Evolutionary conservation across 2,888 invertebrate genomes (phyloP).

Genomic region (Steromphala cineraria): DNA sequence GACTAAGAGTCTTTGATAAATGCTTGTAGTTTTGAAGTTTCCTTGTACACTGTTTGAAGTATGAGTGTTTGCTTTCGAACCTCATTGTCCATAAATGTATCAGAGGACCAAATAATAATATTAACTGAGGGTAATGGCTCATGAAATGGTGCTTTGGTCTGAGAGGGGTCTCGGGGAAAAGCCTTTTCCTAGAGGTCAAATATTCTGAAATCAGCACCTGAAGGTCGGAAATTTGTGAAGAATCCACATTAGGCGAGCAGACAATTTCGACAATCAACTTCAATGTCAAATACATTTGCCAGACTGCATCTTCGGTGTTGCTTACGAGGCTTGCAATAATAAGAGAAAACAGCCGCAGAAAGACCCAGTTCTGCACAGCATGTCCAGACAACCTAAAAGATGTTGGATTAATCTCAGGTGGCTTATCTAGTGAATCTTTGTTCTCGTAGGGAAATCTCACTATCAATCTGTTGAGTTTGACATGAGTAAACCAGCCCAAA

Average conservation of each 20-base stretch:
- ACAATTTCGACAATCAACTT: slow-evolving; percentile 29
- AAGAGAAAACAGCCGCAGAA: slow-evolving; percentile 28
- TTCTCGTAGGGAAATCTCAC: background rate
- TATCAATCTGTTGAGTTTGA: slow-evolving; percentile 19
- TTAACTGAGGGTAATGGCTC: slow-evolving; percentile 35
- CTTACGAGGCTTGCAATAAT: slow-evolving; percentile 7
- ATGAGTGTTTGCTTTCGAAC: slow-evolving; percentile 43
- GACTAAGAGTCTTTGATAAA: slow-evolving; percentile 18
- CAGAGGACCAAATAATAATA: slow-evolving; percentile 37
- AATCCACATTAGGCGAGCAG: slow-evolving; percentile 18
- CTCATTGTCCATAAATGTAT: slow-evolving; percentile 40
- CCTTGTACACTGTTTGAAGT: slow-evolving; percentile 39
- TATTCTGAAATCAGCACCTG: slow-evolving; percentile 25
- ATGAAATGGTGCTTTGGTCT: slow-evolving; percentile 35
- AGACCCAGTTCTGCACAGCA: slow-evolving; percentile 38
- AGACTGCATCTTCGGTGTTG: slow-evolving; percentile 20
- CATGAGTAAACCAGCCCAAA: slow-evolving; percentile 24
- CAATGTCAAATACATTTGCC: slow-evolving; percentile 31
- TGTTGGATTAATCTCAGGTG: background rate
- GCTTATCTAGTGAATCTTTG: slow-evolving; percentile 30
- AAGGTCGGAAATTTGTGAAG: slow-evolving; percentile 21
- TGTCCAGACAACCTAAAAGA: slow-evolving; percentile 26
- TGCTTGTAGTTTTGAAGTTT: slow-evolving; percentile 38
- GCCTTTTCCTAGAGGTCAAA: background rate
- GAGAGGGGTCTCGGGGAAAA: slow-evolving; percentile 20